Evolutionary conservation across 2,113 vertebrate genomes (phyloP).

Genomic region (Puntigrus tetrazona): DNA sequence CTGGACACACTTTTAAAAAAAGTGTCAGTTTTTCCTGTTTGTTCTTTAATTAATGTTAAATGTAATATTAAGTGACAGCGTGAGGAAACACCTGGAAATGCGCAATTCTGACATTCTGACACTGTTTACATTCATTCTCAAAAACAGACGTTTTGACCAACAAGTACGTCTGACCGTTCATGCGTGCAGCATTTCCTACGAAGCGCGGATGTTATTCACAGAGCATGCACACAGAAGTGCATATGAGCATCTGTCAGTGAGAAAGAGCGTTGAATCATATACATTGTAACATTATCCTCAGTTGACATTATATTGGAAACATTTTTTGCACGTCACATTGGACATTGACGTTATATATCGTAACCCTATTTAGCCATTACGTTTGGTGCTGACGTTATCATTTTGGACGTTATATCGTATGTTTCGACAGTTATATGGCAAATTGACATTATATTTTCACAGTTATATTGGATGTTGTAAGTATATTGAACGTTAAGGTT

Average conservation of each 20-base stretch:
- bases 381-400: too few species aligned
- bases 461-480: not conserved
- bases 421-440: not conserved
- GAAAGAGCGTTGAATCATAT: not conserved
- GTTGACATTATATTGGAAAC: not conserved
- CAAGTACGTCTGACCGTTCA: not conserved
- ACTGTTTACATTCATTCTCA: not conserved
- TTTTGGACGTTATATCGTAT: not conserved
- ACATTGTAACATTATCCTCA: not conserved
- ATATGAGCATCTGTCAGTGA: not conserved
- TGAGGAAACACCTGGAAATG: not conserved
- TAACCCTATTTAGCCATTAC: not conserved
- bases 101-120: not conserved
- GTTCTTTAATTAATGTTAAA: too few species aligned
- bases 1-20: too few species aligned
- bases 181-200: not conserved
- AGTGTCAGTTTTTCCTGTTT: too few species aligned
- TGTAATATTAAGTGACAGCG: not conserved
- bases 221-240: not conserved
- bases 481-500: not conserved
- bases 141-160: not conserved
- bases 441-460: rapidly evolving
- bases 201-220: not conserved
- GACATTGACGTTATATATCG: not conserved
- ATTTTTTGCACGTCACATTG: not conserved